Conservation (phyloP, 2,113 vertebrate species). For the Lophura nycthemera region DNA sequence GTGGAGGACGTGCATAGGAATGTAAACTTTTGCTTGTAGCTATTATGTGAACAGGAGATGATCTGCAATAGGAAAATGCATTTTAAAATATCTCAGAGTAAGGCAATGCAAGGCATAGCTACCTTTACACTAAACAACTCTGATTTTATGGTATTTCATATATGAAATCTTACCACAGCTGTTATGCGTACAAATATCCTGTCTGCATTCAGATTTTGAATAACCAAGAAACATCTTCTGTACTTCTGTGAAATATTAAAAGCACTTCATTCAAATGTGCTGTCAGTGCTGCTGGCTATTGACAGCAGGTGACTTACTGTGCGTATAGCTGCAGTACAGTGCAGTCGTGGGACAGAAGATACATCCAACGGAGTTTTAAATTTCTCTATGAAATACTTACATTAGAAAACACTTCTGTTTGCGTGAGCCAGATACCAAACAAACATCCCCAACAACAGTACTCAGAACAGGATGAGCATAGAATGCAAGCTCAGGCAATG, state of each 20-base stretch:
- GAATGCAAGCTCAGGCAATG: not conserved
- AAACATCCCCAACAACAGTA: not conserved
- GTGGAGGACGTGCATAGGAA: conserved; percentile 98
- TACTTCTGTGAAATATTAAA: not conserved
- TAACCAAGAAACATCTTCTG: too few relatives aligned
- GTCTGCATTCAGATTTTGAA: not conserved
- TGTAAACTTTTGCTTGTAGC: conserved; percentile 99
- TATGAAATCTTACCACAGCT: not conserved
- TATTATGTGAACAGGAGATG: conserved; percentile 97
- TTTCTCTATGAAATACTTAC: not conserved
- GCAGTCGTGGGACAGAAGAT: not conserved
- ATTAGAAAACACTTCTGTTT: not conserved
- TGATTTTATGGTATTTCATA: not conserved
- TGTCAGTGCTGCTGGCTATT: not conserved
- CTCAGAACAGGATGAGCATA: not conserved
- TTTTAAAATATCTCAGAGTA: conserved; percentile 18
- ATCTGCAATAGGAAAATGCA: conserved; percentile 77
- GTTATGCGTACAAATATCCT: not conserved
- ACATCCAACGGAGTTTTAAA: not conserved
- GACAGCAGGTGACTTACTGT: not conserved
- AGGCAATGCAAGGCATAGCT: not conserved
- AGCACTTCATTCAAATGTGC: too few relatives aligned
- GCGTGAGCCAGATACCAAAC: not conserved
- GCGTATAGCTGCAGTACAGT: not conserved
- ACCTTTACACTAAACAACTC: not conserved